Evolutionary conservation across 2,888 invertebrate genomes (phyloP).

Genomic region (Chaetogeoica ovagalla): DNA sequence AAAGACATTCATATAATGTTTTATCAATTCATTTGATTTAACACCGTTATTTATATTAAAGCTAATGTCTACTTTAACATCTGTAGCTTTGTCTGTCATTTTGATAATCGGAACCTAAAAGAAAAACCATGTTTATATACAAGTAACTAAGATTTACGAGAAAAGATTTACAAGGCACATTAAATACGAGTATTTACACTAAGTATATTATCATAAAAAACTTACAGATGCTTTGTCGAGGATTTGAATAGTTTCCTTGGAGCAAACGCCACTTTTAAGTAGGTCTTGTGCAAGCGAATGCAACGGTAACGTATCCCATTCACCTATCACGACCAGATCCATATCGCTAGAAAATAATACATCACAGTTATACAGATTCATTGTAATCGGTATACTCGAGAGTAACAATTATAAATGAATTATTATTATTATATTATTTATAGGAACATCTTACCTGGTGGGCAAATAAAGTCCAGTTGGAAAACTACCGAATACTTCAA

Average conservation of each 20-base stretch:
- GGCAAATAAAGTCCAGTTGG: constrained; percentile 96
- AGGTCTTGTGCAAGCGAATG: constrained; percentile 89
- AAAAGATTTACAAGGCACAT: no score
- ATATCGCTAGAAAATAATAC: constrained; percentile 66
- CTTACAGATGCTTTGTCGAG: constrained; percentile 91
- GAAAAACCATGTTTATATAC: no score
- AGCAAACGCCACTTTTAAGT: constrained; percentile 85
- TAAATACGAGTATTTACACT: no score
- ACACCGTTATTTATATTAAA: constrained; percentile 87
- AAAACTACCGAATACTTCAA: constrained; percentile 98
- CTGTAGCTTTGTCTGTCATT: constrained; percentile 82
- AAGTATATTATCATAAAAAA: constrained; percentile 51
- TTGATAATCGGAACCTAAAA: constrained; percentile 90
- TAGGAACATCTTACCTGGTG: constrained; percentile 69
- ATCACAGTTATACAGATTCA: neutral
- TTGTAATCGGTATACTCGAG: neutral
- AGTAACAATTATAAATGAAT: neutral
- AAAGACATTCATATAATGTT: constrained; percentile 83
- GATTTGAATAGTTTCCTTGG: constrained; percentile 84
- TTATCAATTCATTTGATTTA: constrained; percentile 93
- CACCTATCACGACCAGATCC: constrained; percentile 74
- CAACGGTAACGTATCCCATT: constrained; percentile 89
- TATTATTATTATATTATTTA: neutral
- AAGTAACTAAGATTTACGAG: no score
- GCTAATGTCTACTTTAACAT: constrained; percentile 96